These are phyloP conservation scores for Harlomillsia oculata DNA, from an alignment of 1,140 invertebrate species.

Conservation along the genomic window DNA sequence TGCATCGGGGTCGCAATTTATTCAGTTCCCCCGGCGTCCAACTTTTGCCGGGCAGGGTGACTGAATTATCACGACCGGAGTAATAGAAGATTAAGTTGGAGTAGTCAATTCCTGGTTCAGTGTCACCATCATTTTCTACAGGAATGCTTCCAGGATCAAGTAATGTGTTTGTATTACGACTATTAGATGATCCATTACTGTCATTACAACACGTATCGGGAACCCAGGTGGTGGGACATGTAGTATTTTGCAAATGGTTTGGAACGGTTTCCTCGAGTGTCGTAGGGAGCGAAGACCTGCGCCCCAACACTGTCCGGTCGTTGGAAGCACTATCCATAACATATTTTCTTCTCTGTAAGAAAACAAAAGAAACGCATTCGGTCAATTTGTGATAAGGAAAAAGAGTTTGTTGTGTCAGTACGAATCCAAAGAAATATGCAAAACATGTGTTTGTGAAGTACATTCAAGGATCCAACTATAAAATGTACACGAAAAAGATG, in stretches of 20 bases:
- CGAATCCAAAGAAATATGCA: too few species aligned
- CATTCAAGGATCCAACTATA: too few species aligned
- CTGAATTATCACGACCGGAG: background rate
- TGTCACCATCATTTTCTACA: slow-evolving; percentile 7
- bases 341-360: slow-evolving; percentile 12
- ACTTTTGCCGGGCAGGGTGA: background rate
- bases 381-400: too few species aligned
- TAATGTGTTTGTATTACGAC: slow-evolving; percentile 32
- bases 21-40: background rate
- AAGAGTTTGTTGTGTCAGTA: too few species aligned
- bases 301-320: slow-evolving; percentile 1
- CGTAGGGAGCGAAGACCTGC: slow-evolving; percentile 1
- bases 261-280: slow-evolving; percentile 3
- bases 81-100: slow-evolving; percentile 24
- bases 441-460: too few species aligned
- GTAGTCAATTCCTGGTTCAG: slow-evolving; percentile 19
- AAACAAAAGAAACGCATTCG: background rate
- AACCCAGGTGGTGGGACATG: slow-evolving; percentile 19
- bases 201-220: slow-evolving; percentile 34
- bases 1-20: slow-evolving; percentile 13
- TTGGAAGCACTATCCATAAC: slow-evolving; percentile 4
- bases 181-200: slow-evolving; percentile 33
- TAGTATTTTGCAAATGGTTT: slow-evolving; percentile 3
- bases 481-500: too few species aligned
- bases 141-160: background rate